phyloP scores from a whole-genome alignment of 2,113 vertebrate species.

The Rostratula benghalensis region DNA sequence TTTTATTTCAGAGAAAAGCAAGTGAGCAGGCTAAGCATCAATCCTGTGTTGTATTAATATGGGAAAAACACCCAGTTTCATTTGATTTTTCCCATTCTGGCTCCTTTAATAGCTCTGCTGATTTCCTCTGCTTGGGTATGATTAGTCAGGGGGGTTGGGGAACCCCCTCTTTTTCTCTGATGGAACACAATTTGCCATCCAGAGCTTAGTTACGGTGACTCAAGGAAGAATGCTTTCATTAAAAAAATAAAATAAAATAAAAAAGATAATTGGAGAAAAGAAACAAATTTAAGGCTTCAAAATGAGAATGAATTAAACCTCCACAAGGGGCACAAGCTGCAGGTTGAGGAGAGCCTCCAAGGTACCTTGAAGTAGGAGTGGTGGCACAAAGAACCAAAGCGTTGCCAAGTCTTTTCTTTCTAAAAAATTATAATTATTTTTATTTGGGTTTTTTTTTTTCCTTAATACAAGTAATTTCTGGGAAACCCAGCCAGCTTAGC shows the following conservation, averaged over 20 bases:
- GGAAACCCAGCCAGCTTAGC: not conserved
- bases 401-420: not conserved
- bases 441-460: not conserved
- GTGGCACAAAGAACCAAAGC: not conserved
- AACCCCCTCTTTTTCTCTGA: not conserved
- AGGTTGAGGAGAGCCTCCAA: not conserved
- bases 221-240: not conserved
- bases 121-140: not conserved
- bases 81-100: not conserved
- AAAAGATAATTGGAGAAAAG: not conserved
- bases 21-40: not conserved
- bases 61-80: not conserved
- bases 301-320: not conserved
- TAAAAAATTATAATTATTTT: not conserved
- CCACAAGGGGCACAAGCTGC: not conserved
- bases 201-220: not conserved
- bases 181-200: not conserved
- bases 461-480: not conserved
- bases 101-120: not conserved
- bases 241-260: not conserved
- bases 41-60: fast-evolving
- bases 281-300: not conserved
- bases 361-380: no score
- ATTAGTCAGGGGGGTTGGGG: not conserved
- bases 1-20: not conserved